Percentiles rank a stretch among this genome's conserved stretches.
Evolutionary conservation across 2,797 vertebrate species (phyloP).

Genomic region (Sphenopsis melanotis): DNA sequence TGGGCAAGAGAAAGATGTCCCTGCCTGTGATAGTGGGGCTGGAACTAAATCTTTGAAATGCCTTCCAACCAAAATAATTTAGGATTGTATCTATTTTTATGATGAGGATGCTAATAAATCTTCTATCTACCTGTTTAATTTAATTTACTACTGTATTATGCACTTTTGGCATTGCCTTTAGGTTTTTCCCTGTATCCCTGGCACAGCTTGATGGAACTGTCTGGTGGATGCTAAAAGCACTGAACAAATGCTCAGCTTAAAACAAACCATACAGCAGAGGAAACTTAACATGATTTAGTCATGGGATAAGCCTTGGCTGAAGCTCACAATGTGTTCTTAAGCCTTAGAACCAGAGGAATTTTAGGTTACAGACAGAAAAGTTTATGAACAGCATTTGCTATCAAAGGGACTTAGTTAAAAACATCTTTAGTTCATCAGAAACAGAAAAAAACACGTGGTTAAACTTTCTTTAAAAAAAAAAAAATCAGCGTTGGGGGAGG

Average conservation of each 20-base stretch:
- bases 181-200: neutral
- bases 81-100: neutral
- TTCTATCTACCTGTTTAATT: neutral
- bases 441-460: neutral
- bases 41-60: neutral
- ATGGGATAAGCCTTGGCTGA: neutral
- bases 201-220: neutral
- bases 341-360: neutral
- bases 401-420: neutral
- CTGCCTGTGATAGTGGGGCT: neutral
- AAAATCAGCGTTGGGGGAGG: rapidly evolving
- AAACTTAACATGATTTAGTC: neutral
- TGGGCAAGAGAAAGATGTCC: neutral
- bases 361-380: neutral
- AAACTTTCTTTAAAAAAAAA: neutral
- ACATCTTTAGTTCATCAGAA: neutral
- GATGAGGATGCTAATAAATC: neutral
- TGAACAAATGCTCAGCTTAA: neutral
- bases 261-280: neutral
- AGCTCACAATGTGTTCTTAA: neutral
- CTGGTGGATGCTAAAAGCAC: neutral
- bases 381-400: neutral
- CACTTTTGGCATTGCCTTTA: neutral
- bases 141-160: neutral
- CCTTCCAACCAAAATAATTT: neutral